phyloP scores from a whole-genome alignment of 2,888 invertebrate genomes.

The Heliconius charithonia region DNA sequence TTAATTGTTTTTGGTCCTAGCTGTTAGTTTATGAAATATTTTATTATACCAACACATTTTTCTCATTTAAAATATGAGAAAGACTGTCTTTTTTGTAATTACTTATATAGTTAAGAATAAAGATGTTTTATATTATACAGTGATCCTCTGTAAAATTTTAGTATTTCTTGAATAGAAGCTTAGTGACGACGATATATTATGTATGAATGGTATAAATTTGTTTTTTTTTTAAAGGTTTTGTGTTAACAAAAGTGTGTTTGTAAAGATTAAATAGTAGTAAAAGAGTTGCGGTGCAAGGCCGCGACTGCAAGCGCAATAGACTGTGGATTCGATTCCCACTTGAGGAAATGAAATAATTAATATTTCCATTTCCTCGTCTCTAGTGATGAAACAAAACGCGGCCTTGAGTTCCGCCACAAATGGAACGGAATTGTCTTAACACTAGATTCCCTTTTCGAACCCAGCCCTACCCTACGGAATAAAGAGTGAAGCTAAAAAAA shows the following conservation, averaged over 20 bases:
- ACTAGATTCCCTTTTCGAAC: not conserved
- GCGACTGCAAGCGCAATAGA: too few species aligned
- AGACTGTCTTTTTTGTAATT: not conserved
- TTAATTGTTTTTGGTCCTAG: conserved; percentile 21
- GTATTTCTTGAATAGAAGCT: not conserved
- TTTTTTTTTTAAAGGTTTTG: not conserved
- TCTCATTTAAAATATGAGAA: not conserved
- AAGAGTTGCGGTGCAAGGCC: too few species aligned
- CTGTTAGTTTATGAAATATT: conserved; percentile 9
- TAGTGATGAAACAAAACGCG: too few species aligned
- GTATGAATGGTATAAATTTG: not conserved
- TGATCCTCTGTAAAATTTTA: not conserved
- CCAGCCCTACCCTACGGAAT: not conserved
- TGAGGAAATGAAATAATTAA: too few species aligned
- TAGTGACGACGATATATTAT: not conserved
- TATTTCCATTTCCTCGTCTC: too few species aligned
- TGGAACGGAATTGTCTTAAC: not conserved
- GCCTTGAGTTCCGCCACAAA: too few species aligned
- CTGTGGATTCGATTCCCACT: too few species aligned
- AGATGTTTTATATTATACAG: not conserved
- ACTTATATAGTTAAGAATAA: not conserved
- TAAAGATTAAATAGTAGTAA: too few species aligned
- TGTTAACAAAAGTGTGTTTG: too few species aligned
- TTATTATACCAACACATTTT: not conserved
- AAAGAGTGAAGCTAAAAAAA: not conserved